Conservation (phyloP, 2,888 invertebrate species). For the Neria commutata region DNA sequence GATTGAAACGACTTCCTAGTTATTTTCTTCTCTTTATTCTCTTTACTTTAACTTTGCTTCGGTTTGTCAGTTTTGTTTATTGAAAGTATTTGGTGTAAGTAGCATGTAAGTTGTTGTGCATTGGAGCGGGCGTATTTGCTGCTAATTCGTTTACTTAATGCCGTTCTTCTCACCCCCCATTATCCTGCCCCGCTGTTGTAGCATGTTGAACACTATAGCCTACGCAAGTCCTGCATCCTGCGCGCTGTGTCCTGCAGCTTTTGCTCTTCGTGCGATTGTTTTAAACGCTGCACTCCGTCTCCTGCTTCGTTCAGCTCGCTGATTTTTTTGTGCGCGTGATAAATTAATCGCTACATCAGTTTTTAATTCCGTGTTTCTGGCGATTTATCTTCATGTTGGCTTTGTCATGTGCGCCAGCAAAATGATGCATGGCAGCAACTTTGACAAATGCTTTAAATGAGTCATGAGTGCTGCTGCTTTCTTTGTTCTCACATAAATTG, state of each 20-base stretch:
- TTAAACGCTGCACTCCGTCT: neutral
- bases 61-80: conserved; percentile 10
- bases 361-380: conserved; percentile 58
- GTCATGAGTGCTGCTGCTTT: conserved; percentile 51
- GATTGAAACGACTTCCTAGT: neutral
- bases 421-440: conserved; percentile 54
- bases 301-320: conserved; percentile 4
- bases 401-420: conserved; percentile 41
- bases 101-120: conserved; percentile 35
- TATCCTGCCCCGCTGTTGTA: conserved; percentile 29
- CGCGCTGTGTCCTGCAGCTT: conserved; percentile 18
- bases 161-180: conserved; percentile 29
- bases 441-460: conserved; percentile 57
- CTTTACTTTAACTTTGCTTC: conserved; percentile 8
- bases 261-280: conserved; percentile 11
- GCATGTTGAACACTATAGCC: conserved; percentile 45
- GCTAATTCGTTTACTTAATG: conserved; percentile 52
- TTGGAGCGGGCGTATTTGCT: conserved; percentile 52
- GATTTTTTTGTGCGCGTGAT: conserved; percentile 39
- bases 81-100: conserved; percentile 3
- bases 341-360: conserved; percentile 61
- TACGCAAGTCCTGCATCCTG: conserved; percentile 34
- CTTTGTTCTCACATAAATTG: neutral
- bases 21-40: conserved; percentile 8
- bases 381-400: conserved; percentile 53